phyloP scores from a whole-genome alignment of 2,113 vertebrate genomes.

The Nycticryphes semicollaris region DNA sequence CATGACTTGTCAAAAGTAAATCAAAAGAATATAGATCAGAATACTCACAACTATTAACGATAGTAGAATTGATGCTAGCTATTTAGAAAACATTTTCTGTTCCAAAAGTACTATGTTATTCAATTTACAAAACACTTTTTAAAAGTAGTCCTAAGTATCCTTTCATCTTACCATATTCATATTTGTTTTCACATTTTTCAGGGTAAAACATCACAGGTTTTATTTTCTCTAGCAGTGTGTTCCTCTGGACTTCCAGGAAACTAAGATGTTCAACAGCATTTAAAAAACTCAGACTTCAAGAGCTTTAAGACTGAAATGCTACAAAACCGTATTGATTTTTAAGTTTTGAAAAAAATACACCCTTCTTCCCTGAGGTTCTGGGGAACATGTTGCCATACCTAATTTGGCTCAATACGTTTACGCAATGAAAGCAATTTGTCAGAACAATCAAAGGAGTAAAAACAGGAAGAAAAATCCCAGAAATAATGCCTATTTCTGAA shows the following conservation, averaged over 20 bases:
- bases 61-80: background rate
- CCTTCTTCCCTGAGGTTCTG: background rate
- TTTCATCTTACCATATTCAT: background rate
- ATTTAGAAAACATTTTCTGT: background rate
- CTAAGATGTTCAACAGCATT: background rate
- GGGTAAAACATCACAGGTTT: background rate
- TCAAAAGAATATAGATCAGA: background rate
- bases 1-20: background rate
- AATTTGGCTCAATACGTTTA: background rate
- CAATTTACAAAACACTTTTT: background rate
- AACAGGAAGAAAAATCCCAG: background rate
- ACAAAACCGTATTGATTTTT: background rate
- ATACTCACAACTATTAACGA: background rate
- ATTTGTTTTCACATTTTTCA: background rate
- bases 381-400: background rate
- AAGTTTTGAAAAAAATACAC: background rate
- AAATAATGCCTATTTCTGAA: background rate
- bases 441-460: background rate
- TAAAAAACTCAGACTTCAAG: background rate
- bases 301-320: background rate
- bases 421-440: background rate
- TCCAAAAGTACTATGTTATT: background rate
- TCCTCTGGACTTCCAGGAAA: background rate
- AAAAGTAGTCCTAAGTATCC: background rate
- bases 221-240: background rate